Base-by-base conservation (phyloP, 2,888 invertebrate genomes). In the Leptarthrus brevirostris region DNA sequence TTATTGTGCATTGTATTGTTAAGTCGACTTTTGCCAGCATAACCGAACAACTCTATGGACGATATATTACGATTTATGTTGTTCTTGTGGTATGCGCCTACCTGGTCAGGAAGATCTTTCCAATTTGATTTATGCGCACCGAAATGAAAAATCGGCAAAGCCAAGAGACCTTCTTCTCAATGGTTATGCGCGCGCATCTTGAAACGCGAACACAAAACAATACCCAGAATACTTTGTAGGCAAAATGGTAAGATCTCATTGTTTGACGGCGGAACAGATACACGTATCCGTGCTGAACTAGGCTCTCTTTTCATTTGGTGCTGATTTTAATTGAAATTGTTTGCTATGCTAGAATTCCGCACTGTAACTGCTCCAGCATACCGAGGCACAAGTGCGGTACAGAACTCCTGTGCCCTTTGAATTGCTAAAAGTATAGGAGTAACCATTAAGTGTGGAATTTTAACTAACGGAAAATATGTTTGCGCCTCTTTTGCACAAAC, bases 41-140 rank as follows among this genome's bases (percentile, higher is more conserved):
- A 70, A 30, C 18, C 52, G 20, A 70, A 70, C 70, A 70, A 70
- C 70, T 70, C 70, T 70, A 70, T 70, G 70, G 70, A 70, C 70
- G 52, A 70, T 70, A 70, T 70, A 52, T 70, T 70, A 52, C 70
- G 70, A 70, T 70, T 70, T 70, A 70, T 70, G 70, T 52, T 70
- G 52, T 70, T 70, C 70, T 34, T 49, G 66, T 16, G 49, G 70
- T 70, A 70, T 70, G 70, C 70, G 53, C 49, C 70, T 70, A 70
- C 53, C 49, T 70, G 70, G 70, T 36, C 52, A 70, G 66, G 56
- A 72, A 72, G 56, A 56, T 72, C 44, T 72, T 56, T 72, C 36
- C 54, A 72, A 54, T 72, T 72, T 72, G 71, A 72, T 72, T 72
- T 72, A 72, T 72, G 71, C 44, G 70, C 70, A 70, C 70, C 53